Percentiles rank a stretch among this genome's conserved stretches.
phyloP scores from a whole-genome alignment of 2,113 vertebrate genomes.

The Cebidichthys violaceus region DNA sequence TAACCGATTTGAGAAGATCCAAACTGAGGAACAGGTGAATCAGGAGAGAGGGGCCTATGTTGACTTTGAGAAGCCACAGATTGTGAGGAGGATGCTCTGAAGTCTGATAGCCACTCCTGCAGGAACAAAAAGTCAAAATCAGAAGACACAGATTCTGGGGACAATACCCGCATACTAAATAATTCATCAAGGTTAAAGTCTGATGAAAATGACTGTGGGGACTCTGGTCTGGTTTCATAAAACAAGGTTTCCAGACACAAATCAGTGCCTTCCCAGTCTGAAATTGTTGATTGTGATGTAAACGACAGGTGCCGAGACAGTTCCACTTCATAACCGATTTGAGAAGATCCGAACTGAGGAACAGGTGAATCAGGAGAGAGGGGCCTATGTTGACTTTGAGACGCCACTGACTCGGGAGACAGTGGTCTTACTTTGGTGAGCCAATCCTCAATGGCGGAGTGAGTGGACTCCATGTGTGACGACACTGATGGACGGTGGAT shows the following conservation, averaged over 20 bases:
- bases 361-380: constrained; percentile 1
- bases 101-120: too few species aligned
- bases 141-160: too few species aligned
- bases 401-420: too few species aligned
- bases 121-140: too few species aligned
- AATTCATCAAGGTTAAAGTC: not conserved
- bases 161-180: not conserved
- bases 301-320: not conserved
- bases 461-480: too few species aligned
- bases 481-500: too few species aligned
- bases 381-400: too few species aligned
- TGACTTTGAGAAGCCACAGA: too few species aligned
- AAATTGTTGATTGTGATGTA: not conserved
- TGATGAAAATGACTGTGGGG: not conserved
- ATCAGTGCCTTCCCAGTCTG: not conserved
- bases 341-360: not conserved
- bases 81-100: not conserved
- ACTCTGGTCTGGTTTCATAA: not conserved
- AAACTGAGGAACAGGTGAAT: constrained; percentile 38
- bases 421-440: too few species aligned
- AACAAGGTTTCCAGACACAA: not conserved
- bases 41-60: too few species aligned
- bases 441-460: too few species aligned
- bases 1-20: too few species aligned
- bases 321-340: not conserved